Conservation (phyloP, 2,888 invertebrate genomes). For the Adela reaumurella region DNA sequence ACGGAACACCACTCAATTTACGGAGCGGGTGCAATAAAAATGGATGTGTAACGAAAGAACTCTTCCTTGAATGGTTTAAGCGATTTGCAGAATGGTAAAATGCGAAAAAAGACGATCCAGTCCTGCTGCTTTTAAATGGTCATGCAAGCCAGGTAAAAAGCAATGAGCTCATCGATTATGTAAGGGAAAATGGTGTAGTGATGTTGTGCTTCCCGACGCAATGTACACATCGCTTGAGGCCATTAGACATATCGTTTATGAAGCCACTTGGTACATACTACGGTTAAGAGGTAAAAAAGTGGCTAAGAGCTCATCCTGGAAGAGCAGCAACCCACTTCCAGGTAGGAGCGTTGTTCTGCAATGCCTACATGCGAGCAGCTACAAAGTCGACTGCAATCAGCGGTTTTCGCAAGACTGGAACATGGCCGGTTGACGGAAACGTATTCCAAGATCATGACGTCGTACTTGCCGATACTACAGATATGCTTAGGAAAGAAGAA, state of each 20-base stretch:
- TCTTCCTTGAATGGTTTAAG: slow-evolving; percentile 19
- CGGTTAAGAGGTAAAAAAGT: slow-evolving; percentile 16
- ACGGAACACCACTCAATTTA: slow-evolving; percentile 15
- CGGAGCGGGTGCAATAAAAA: slow-evolving; percentile 16
- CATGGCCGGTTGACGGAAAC: slow-evolving; percentile 9
- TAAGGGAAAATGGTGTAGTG: no score
- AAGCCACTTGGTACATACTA: slow-evolving; percentile 18
- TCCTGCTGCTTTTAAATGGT: slow-evolving; percentile 22
- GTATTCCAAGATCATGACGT: slow-evolving; percentile 12
- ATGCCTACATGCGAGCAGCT: slow-evolving; percentile 18
- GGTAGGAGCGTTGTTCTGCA: slow-evolving; percentile 15
- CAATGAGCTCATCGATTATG: slow-evolving; percentile 17
- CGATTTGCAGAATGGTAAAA: slow-evolving; percentile 18
- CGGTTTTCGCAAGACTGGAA: slow-evolving; percentile 12
- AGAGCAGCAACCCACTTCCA: slow-evolving; percentile 18
- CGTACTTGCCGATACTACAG: slow-evolving; percentile 6
- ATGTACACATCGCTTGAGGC: slow-evolving; percentile 20
- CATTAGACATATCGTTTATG: slow-evolving; percentile 20
- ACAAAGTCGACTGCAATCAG: slow-evolving; percentile 11
- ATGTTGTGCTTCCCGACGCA: slow-evolving; percentile 23
- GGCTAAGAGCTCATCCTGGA: slow-evolving; percentile 17
- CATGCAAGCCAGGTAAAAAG: slow-evolving; percentile 13
- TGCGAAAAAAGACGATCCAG: slow-evolving; percentile 14
- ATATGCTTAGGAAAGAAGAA: background rate
- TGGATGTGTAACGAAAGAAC: slow-evolving; percentile 19